phyloP scores from a whole-genome alignment of 2,888 invertebrate genomes.

The Gryllus longicercus region DNA sequence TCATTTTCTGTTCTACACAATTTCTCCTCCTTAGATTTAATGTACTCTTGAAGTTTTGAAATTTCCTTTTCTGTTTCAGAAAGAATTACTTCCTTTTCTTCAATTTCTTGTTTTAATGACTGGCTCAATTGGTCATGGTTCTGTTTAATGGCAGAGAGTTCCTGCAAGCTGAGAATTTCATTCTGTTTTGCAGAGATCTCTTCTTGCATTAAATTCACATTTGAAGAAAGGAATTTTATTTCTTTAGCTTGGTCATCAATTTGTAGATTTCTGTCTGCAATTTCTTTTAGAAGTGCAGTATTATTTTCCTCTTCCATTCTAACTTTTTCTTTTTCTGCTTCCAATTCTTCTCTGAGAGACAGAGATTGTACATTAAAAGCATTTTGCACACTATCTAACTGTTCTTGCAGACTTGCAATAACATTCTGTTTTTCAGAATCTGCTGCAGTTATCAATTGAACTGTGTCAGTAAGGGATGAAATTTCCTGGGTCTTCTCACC shows the following conservation, averaged over 20 bases:
- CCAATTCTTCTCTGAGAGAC: not conserved
- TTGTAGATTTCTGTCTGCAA: too few species aligned
- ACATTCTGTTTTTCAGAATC: not conserved
- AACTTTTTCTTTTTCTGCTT: not conserved
- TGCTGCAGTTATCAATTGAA: too few species aligned
- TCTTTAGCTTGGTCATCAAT: too few species aligned
- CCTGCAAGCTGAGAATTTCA: too few species aligned
- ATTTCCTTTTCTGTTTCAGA: not conserved
- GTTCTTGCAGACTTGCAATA: not conserved
- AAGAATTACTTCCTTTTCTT: not conserved
- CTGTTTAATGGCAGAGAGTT: not conserved
- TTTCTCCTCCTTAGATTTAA: too few species aligned
- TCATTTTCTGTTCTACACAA: too few species aligned
- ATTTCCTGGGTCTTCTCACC: too few species aligned
- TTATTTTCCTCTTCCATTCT: not conserved
- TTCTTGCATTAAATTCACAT: too few species aligned
- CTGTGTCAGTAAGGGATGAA: too few species aligned
- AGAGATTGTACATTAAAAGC: not conserved
- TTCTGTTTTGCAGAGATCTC: too few species aligned
- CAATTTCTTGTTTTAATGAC: not conserved
- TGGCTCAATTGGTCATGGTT: not conserved
- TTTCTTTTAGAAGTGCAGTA: not conserved
- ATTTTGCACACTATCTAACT: not conserved
- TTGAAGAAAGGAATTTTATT: too few species aligned
- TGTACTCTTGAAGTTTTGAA: not conserved